These are phyloP conservation scores for Crossaster papposus DNA, from an alignment of 53 echinoderm and acorn worm species.

Conservation along the genomic window DNA sequence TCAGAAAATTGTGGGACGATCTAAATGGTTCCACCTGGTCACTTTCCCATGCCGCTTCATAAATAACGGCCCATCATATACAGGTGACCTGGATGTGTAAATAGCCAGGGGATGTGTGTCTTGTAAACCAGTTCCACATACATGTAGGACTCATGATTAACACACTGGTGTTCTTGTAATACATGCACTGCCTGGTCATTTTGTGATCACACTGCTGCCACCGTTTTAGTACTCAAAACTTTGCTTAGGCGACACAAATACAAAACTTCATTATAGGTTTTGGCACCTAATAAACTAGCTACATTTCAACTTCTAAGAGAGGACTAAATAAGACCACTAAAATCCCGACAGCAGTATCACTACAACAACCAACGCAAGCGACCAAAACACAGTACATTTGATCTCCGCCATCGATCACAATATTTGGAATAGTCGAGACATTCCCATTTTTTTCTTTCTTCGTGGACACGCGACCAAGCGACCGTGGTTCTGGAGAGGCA, in stretches of 20 bases:
- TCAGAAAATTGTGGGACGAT: no score
- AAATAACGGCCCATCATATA: neutral
- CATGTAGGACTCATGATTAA: neutral
- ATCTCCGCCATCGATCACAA: constrained; percentile 45
- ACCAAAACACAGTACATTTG: neutral
- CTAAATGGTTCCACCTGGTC: neutral
- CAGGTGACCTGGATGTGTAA: neutral
- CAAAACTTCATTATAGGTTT: no score
- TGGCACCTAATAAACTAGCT: no score
- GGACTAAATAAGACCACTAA: neutral
- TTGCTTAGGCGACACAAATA: neutral
- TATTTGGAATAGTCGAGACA: constrained; percentile 56
- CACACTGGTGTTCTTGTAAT: neutral
- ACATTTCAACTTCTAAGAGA: no score
- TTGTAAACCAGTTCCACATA: neutral
- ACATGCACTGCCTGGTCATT: neutral
- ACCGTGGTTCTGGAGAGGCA: constrained; percentile 12
- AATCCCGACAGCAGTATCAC: neutral
- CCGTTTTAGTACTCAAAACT: no score
- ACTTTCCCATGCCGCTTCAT: neutral
- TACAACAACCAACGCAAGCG: neutral
- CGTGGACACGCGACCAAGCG: constrained; percentile 25
- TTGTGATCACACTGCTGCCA: no score
- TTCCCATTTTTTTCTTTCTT: constrained; percentile 15
- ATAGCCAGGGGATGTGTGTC: neutral